Evolutionary conservation across 2,113 vertebrate genomes (phyloP), one percentile per base, ranked within the genome.

Genomic region (Chascanopsetta lugubris): DNA sequence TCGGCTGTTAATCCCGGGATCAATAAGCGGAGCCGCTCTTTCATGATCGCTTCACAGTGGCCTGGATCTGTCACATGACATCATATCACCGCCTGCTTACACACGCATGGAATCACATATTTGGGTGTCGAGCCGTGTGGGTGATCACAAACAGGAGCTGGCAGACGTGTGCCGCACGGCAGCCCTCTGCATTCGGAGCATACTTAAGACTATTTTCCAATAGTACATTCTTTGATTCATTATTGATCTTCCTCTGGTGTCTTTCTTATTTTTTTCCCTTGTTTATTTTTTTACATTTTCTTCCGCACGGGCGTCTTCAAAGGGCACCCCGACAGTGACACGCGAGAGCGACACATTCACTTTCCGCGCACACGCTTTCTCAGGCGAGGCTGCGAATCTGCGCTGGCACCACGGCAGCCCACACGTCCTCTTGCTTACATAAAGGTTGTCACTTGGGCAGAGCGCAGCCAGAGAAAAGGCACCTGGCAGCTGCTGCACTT

Each of bases 51-150:
- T 93, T 85, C 90, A 92, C 86, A 80, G 54, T 87, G 94, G 89
- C 93, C 94, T 93, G 87, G 91, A 95, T 95, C 92, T 95, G 94
- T 94, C 94, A 94, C 79, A 75, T 85, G 64, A 89, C 91, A 94
- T 94, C 90, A 90, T 85, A 87, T 88, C 85, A 43, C 32, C 12
- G 38, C 38, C 38, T 7, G 38, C 17, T 42, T n/a, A 45, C 15
- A 47, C n/a, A n/a, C 47, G 47, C 65, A 29, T 3, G 11, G 15
- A 42, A 8, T 30, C n/a, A 42, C 8, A 43, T 4, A 12, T 49
- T 18, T 46, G 40, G 53, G 13, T 62, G 7, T 25, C n/a, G 25
- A n/a, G 17, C 20, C 55, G 29, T 22, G 5, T 24, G 3, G 20
- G 26, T 43, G 27, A 38, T 22, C 38, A 36, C 48, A 43, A 38